These are phyloP conservation scores for Heliornis fulica DNA, from an alignment of 2,113 vertebrate species.

Conservation along the genomic window DNA sequence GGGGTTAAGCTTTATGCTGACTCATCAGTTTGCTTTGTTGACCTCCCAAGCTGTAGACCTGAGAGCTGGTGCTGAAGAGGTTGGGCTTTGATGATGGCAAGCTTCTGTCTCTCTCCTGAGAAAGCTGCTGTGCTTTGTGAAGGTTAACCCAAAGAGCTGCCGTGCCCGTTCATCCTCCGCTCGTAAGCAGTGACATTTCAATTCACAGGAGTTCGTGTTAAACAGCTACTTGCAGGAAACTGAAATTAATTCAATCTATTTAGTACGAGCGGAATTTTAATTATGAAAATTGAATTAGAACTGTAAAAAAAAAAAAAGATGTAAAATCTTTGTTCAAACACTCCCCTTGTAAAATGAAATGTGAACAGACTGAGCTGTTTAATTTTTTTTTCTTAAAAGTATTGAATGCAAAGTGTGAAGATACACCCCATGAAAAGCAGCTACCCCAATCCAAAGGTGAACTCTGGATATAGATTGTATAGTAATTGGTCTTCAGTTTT, in stretches of 20 bases:
- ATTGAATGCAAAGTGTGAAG: not conserved
- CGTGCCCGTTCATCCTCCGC: not conserved
- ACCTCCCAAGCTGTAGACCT: not conserved
- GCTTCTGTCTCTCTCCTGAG: not conserved
- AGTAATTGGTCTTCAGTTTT: not conserved
- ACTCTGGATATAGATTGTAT: not conserved
- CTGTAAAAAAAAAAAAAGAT: not conserved
- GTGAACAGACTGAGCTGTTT: not conserved
- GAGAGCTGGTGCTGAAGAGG: not conserved
- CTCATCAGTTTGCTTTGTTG: not conserved
- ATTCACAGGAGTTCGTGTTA: not conserved
- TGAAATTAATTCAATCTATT: conserved; percentile 5
- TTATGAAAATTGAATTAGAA: not conserved
- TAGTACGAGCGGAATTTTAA: not conserved
- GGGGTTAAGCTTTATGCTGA: not conserved
- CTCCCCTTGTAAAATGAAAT: not conserved
- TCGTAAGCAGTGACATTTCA: not conserved
- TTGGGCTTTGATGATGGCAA: not conserved
- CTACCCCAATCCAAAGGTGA: not conserved
- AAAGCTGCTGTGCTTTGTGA: not conserved
- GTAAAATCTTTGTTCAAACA: not conserved
- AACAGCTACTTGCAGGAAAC: not conserved
- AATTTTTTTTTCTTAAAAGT: not conserved
- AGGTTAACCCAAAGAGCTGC: not conserved
- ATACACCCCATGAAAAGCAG: not conserved